Evolutionary conservation across 2,113 vertebrate genomes (phyloP), one percentile per base, ranked within the genome.

Genomic region (Tachysurus fulvidraco): DNA sequence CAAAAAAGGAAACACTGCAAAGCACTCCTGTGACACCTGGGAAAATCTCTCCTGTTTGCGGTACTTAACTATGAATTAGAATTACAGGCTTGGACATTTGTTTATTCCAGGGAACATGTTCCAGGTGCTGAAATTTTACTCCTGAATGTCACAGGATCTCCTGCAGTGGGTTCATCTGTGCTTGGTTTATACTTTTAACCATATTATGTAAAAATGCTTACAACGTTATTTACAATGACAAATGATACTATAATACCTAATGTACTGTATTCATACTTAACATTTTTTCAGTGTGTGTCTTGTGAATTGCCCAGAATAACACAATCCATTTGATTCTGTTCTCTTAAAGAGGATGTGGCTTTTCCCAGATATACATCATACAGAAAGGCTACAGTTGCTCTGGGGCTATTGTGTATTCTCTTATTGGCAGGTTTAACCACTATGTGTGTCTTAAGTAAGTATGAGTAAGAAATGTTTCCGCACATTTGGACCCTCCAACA

Each of bases 401-500:
- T 90, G 28, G 83, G 85, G 44, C 46, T 91, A 60, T 69, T 88
- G 16, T 81, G 79, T 82, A 80, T 81, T 46, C 54, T 88, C 16
- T 67, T 90, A 28, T 36, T 90, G 0, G 74, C 76, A 65, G 85
- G 52, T 1, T 44, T 89, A 28, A 52, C 55, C 12, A 81, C 73
- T 5, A 36, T 84, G 55, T 44, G 59, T 7, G 30, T 83, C 36
- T 41, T 79, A 36, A 30, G 88, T 90, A 83, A 88, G 89, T n/a
- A 88, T 19, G n/a, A 46, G 1, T 5, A 62, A 19, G 5, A 1
- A 17, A 14, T 11, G 28, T 46, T 12, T 16, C 30, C 59, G 28
- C 13, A 44, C 82, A 57, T 46, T n/a, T 54, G 13, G 36, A 44
- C 36, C 62, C 16, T 12, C 2, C 41, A 21, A 41, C 12, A 59